These are phyloP conservation scores for Osmoderma eremita DNA, from an alignment of 2,888 invertebrate genomes.

Conservation along the genomic window DNA sequence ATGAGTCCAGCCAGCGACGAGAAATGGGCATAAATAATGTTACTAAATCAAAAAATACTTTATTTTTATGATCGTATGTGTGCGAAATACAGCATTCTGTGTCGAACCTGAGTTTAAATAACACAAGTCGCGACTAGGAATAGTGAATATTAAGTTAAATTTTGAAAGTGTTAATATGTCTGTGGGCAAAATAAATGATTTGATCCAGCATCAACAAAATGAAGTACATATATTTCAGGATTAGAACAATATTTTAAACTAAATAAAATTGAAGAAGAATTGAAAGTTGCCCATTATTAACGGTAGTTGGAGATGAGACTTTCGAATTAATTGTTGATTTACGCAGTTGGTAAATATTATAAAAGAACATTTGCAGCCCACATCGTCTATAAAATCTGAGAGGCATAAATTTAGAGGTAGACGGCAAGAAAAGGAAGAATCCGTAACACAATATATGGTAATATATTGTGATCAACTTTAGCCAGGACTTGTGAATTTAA, in stretches of 20 bases:
- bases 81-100: too few relatives aligned
- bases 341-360: slow-evolving; percentile 37
- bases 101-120: too few relatives aligned
- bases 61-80: too few relatives aligned
- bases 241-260: slow-evolving; percentile 39
- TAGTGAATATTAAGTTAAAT: too few relatives aligned
- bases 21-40: too few relatives aligned
- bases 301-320: slow-evolving; percentile 40
- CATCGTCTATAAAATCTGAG: slow-evolving; percentile 38
- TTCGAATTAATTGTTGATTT: slow-evolving; percentile 40
- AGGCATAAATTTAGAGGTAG: slow-evolving; percentile 40
- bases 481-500: neutral
- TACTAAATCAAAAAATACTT: too few relatives aligned
- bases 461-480: neutral
- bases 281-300: slow-evolving; percentile 36
- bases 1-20: too few relatives aligned
- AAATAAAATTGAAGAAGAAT: slow-evolving; percentile 36
- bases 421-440: slow-evolving; percentile 21
- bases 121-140: too few relatives aligned
- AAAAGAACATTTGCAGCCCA: slow-evolving; percentile 39
- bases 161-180: too few relatives aligned
- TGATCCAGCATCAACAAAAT: slow-evolving; percentile 18
- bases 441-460: slow-evolving; percentile 18
- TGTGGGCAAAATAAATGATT: slow-evolving; percentile 24
- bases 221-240: slow-evolving; percentile 34